phyloP scores from a whole-genome alignment of 2,888 invertebrate species.

The Pterobdella sp. region DNA sequence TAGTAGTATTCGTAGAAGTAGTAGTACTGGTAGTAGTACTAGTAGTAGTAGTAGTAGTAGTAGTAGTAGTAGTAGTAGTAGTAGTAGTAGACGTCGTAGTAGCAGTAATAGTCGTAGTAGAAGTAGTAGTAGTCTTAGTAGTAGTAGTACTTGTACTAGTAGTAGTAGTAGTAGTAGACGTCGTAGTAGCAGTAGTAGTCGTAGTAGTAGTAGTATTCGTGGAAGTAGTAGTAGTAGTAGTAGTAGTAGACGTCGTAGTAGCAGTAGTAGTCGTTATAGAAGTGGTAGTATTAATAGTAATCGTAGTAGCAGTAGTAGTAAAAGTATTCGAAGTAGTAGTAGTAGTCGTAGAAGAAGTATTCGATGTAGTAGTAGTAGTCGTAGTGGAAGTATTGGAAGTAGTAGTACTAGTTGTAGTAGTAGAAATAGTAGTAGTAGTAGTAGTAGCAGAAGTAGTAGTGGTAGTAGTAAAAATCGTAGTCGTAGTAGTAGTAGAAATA shows the following conservation, averaged over 20 bases:
- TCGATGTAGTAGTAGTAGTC: slow-evolving; percentile 1
- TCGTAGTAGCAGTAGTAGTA: slow-evolving; percentile 15
- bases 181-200: not conserved
- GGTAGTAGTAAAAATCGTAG: slow-evolving; percentile 6
- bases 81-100: slow-evolving; percentile 4
- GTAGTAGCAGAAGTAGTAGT: slow-evolving; percentile 13
- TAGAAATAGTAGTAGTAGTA: slow-evolving; percentile 10
- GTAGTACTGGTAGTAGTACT: slow-evolving; percentile 9
- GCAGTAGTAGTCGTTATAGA: not conserved
- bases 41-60: slow-evolving; percentile 7
- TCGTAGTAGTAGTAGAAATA: slow-evolving; percentile 5
- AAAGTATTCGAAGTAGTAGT: slow-evolving; percentile 1
- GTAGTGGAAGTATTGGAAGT: not conserved
- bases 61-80: slow-evolving; percentile 6
- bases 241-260: not conserved
- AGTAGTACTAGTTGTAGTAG: slow-evolving; percentile 14
- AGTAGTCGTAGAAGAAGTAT: slow-evolving; percentile 3
- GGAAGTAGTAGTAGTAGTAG: slow-evolving; percentile 6
- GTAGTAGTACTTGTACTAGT: slow-evolving; percentile 5
- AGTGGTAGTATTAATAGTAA: not conserved
- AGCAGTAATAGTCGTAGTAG: slow-evolving; percentile 8
- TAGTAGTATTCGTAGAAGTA: slow-evolving; percentile 6
- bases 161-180: not conserved
- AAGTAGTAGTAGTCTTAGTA: not conserved
- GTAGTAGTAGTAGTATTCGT: slow-evolving; percentile 11